These are phyloP conservation scores for Antrozous pallidus DNA, from an alignment of 2,797 vertebrate species.

Conservation along the genomic window DNA sequence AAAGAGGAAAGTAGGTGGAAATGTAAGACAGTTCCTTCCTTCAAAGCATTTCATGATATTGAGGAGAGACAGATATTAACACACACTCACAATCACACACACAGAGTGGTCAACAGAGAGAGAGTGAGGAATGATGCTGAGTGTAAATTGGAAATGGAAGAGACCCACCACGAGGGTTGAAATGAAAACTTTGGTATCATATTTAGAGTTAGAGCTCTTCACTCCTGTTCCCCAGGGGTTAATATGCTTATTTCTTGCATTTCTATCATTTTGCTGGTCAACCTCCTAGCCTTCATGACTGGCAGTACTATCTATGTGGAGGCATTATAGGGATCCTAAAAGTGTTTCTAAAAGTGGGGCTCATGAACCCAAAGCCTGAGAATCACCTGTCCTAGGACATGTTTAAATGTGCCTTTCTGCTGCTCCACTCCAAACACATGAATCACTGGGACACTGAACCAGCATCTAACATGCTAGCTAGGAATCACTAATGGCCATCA, in stretches of 20 bases:
- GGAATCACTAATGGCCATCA: not conserved
- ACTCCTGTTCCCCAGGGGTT: not conserved
- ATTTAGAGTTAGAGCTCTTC: not conserved
- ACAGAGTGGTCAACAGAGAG: not conserved
- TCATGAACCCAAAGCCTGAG: not conserved
- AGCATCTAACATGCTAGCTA: not conserved
- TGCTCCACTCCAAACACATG: not conserved
- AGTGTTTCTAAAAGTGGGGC: not conserved
- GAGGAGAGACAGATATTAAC: not conserved
- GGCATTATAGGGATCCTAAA: not conserved
- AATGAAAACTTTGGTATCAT: not conserved
- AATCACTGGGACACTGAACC: not conserved
- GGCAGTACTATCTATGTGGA: not conserved
- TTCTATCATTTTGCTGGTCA: not conserved
- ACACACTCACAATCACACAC: not conserved
- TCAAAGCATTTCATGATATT: not conserved
- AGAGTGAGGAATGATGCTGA: too few relatives aligned
- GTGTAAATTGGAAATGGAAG: not conserved
- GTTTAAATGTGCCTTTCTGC: not conserved
- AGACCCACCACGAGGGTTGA: not conserved
- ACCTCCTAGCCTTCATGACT: not conserved
- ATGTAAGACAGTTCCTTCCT: not conserved
- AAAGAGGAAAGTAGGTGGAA: not conserved
- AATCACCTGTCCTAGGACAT: not conserved
- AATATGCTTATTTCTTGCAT: not conserved